Evolutionary conservation across 1,140 invertebrate species (phyloP).

Genomic region (Lepidurus apus): DNA sequence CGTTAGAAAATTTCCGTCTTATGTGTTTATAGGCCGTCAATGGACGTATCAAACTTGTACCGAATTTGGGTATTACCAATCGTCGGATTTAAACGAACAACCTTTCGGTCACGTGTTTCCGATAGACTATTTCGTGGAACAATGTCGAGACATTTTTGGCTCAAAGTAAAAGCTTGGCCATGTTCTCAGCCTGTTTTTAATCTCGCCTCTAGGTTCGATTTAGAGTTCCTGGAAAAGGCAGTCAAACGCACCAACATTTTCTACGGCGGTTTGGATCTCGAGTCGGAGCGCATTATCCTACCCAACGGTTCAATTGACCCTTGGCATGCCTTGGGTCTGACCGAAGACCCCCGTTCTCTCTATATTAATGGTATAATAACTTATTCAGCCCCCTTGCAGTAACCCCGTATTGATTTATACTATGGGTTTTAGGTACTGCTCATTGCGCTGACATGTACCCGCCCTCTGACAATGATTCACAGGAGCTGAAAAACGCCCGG

Average conservation of each 20-base stretch:
- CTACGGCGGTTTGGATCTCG: conserved; percentile 69
- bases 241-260: conserved; percentile 66
- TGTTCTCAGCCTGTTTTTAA: neutral
- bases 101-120: conserved; percentile 74
- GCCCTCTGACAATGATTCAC: conserved; percentile 25
- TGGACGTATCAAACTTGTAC: conserved; percentile 95
- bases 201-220: conserved; percentile 31
- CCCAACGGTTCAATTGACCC: conserved; percentile 89
- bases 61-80: conserved; percentile 92
- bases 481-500: conserved; percentile 26
- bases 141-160: conserved; percentile 79
- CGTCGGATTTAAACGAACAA: conserved; percentile 63
- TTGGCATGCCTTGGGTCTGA: conserved; percentile 69
- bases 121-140: conserved; percentile 69
- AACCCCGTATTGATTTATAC: neutral
- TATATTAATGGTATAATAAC: conserved; percentile 27
- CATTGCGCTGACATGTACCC: conserved; percentile 65
- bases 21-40: conserved; percentile 56
- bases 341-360: conserved; percentile 7
- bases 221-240: conserved; percentile 53
- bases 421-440: conserved; percentile 53
- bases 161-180: conserved; percentile 42
- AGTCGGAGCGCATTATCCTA: conserved; percentile 69
- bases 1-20: neutral
- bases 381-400: neutral